Evolutionary conservation across 2,888 invertebrate species (phyloP).

Genomic region (Epinotia nisella): DNA sequence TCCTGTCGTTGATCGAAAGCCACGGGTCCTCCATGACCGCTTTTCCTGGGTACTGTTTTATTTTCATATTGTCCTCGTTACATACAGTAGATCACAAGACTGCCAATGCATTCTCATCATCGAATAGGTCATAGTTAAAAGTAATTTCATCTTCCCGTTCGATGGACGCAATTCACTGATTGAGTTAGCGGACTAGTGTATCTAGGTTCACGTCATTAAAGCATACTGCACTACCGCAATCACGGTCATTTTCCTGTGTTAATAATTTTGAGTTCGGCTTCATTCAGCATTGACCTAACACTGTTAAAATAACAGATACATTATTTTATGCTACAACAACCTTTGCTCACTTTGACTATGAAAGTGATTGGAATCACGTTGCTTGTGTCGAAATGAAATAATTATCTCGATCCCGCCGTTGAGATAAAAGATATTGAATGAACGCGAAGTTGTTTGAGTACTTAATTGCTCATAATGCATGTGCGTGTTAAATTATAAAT

Average conservation of each 20-base stretch:
- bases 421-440: not conserved
- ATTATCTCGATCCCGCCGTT: constrained; percentile 14
- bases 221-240: constrained; percentile 25
- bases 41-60: constrained; percentile 93
- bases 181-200: constrained; percentile 34
- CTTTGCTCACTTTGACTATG: not conserved
- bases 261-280: constrained; percentile 20
- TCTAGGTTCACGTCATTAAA: constrained; percentile 33
- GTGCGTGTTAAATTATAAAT: constrained; percentile 11
- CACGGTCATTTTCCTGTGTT: constrained; percentile 7
- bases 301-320: constrained; percentile 11
- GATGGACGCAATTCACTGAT: constrained; percentile 39
- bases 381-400: not conserved
- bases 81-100: constrained; percentile 4
- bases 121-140: constrained; percentile 39
- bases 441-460: not conserved
- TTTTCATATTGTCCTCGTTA: constrained; percentile 86
- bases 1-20: constrained; percentile 87
- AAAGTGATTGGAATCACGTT: constrained; percentile 11
- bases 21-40: constrained; percentile 91
- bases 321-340: constrained; percentile 34
- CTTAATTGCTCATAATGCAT: constrained; percentile 7
- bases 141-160: constrained; percentile 60
- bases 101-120: constrained; percentile 17
- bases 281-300: constrained; percentile 14